Conservation (phyloP, 2,797 vertebrate species). For the Enteromius treurensis region DNA sequence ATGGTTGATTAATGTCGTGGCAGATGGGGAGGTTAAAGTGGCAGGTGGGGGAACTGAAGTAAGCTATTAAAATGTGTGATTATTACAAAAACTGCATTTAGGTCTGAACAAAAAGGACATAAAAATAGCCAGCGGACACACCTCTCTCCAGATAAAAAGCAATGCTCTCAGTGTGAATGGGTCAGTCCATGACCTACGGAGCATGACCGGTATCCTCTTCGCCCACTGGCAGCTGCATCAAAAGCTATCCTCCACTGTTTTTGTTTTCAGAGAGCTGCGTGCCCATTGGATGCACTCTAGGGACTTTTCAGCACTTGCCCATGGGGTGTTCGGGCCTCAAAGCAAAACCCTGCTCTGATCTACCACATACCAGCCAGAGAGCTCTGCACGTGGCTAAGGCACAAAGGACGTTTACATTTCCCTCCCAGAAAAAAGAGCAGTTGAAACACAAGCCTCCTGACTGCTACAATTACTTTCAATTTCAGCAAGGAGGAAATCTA, state of each 20-base stretch:
- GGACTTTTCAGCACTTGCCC: conserved; percentile 38
- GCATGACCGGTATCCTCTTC: conserved; percentile 49
- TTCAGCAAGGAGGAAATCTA: background rate
- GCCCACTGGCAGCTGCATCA: conserved; percentile 42
- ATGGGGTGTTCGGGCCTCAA: conserved; percentile 31
- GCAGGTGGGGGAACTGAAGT: conserved; percentile 49
- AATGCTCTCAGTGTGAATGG: conserved; percentile 45
- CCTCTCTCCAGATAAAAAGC: conserved; percentile 49
- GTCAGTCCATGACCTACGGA: conserved; percentile 47
- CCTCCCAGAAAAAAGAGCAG: background rate
- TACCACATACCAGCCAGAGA: conserved; percentile 34
- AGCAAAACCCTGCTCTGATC: conserved; percentile 37
- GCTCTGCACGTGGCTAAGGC: conserved; percentile 20
- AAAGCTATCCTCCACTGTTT: conserved; percentile 37
- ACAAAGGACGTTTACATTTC: conserved; percentile 41
- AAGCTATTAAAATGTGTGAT: conserved; percentile 41
- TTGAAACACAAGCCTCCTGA: background rate
- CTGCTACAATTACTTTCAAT: conserved; percentile 4
- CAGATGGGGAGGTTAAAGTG: conserved; percentile 34
- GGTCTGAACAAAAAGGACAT: conserved; percentile 45
- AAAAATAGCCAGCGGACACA: conserved; percentile 45
- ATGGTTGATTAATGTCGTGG: conserved; percentile 27
- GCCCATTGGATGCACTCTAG: conserved; percentile 49
- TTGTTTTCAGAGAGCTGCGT: conserved; percentile 55
- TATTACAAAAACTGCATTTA: conserved; percentile 40